Evolutionary conservation across 2,888 invertebrate species (phyloP), one percentile per base, ranked within the genome.

Genomic region (Morpho helenor): DNA sequence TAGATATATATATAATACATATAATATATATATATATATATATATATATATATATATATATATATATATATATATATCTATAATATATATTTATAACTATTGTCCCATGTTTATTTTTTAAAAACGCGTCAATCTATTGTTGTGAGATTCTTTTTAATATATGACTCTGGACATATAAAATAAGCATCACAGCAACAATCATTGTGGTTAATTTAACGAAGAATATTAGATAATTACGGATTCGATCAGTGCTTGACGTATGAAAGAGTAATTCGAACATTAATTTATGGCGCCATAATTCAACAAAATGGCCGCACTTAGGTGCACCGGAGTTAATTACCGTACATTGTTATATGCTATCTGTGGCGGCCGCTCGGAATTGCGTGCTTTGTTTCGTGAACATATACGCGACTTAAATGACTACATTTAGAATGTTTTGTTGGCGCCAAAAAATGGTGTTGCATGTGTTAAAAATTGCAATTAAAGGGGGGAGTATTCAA

Each of bases 191-290:
- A 16, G 16, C 16, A 46, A 52, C 46, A 52, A 46, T 16, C 2
- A 22, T 23, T 52, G 22, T 10, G 45, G 46, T 52, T 52, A 46
- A 52, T 46, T 52, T 52, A 10, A 40, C 52, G 45, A 42, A 42
- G 48, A 48, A 48, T 42, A 42, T 47, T 54, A 51, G 42, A 40
- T 57, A 48, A 57, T 56, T 50, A 48, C n/a, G 44, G 8, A 47
- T 57, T 54, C 53, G 48, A 54, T 82, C 79, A 76, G 78, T 72
- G 74, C 80, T 76, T 75, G 84, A 87, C 84, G 70, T 84, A 73
- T 84, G 82, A 86, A 85, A 83, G 82, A 81, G 84, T 77, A 79
- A 84, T 87, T 84, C 72, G 67, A 71, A 77, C 73, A 73, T 77
- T 75, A 84, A 82, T 81, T 84, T 87, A 87, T 69, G 68, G 68